Evolutionary conservation across 2,113 vertebrate genomes (phyloP).

Genomic region (Deroptyus accipitrinus): DNA sequence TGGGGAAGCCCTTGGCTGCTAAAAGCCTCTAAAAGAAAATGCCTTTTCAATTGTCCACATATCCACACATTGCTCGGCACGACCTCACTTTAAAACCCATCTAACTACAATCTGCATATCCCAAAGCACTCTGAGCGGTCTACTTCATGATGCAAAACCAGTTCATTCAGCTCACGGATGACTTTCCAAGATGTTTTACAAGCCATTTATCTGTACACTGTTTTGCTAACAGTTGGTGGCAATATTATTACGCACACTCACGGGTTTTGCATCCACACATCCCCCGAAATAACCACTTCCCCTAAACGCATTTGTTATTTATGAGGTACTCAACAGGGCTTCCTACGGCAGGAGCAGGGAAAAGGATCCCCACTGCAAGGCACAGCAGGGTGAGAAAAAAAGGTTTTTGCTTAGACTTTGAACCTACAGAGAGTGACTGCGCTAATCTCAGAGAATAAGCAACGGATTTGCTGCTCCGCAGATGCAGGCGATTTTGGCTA

Average conservation of each 20-base stretch:
- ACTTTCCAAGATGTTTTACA: neutral
- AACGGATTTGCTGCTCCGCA: neutral
- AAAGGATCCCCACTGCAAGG: neutral
- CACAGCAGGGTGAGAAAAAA: neutral
- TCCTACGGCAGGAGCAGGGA: rapidly evolving
- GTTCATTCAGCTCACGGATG: neutral
- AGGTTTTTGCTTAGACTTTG: neutral
- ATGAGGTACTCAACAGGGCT: neutral
- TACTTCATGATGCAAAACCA: neutral
- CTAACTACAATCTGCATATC: neutral
- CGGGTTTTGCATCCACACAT: rapidly evolving
- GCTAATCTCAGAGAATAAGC: neutral
- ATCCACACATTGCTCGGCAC: rapidly evolving
- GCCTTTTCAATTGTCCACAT: neutral
- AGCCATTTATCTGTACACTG: neutral
- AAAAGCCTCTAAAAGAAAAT: neutral
- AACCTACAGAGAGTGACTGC: neutral
- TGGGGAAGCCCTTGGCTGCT: neutral
- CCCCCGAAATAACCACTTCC: neutral
- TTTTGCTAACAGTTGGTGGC: neutral
- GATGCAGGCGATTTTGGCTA: neutral
- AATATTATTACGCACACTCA: neutral
- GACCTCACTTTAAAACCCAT: neutral
- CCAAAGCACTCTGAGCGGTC: neutral
- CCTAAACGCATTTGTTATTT: neutral